Conservation (phyloP, 2,888 invertebrate species). For the Andrena camellia region DNA sequence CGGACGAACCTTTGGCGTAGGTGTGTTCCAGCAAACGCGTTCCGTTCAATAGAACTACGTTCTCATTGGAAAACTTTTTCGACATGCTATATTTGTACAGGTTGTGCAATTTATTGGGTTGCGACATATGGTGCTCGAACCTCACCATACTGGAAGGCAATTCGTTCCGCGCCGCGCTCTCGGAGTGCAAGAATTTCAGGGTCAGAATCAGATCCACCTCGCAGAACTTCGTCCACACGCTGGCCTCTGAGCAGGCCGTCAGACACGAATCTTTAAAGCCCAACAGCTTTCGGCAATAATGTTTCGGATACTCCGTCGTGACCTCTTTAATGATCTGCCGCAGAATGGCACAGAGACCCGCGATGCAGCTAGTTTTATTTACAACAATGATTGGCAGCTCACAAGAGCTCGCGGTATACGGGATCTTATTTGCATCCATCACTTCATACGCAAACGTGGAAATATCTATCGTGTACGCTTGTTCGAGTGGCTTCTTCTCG, state of each 20-base stretch:
- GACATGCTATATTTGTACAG: conserved; percentile 87
- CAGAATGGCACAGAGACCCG: conserved; percentile 92
- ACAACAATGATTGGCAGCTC: conserved; percentile 89
- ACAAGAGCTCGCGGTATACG: conserved; percentile 85
- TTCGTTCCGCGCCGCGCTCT: conserved; percentile 74
- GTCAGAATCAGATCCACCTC: conserved; percentile 92
- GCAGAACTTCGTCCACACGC: conserved; percentile 97
- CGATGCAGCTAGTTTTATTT: conserved; percentile 88
- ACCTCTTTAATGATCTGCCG: conserved; percentile 87
- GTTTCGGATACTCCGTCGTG: conserved; percentile 73
- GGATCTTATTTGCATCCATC: conserved; percentile 82
- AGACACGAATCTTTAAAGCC: conserved; percentile 94
- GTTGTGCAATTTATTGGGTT: conserved; percentile 95
- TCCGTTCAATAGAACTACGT: conserved; percentile 78
- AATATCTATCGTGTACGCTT: conserved; percentile 81
- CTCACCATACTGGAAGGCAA: conserved; percentile 91
- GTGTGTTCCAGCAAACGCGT: conserved; percentile 87
- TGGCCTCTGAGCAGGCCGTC: conserved; percentile 93
- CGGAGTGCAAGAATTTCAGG: conserved; percentile 85
- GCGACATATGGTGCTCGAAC: conserved; percentile 94
- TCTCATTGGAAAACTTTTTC: conserved; percentile 85
- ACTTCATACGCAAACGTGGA: conserved; percentile 81
- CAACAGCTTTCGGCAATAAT: conserved; percentile 87
- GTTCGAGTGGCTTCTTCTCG: conserved; percentile 63
- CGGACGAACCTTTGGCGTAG: conserved; percentile 93